Evolutionary conservation across 1,140 invertebrate species (phyloP), one percentile per base, ranked within the genome.

Genomic region (Macrosteles quadrilineatus): DNA sequence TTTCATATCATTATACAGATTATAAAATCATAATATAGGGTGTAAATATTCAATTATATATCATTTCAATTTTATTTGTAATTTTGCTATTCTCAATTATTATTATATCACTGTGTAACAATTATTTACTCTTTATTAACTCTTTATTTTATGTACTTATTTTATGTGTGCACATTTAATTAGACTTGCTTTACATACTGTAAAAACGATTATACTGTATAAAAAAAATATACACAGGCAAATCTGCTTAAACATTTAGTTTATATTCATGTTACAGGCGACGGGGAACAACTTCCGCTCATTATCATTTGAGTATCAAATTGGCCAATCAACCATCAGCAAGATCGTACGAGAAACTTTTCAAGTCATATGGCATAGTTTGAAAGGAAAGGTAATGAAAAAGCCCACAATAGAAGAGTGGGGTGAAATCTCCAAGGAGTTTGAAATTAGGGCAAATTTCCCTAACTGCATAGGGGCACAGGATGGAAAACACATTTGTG

Each of bases 401-500:
- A 25, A 29, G 69, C 70, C 69, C 25, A 69, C 40, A 43, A 69
- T 25, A 70, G 63, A 72, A 63, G 72, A 31, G 25, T 76, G 67
- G 67, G 36, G 50, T 57, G 40, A 21, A 65, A 71, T 67, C 25
- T 2, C 66, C 14, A 19, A 63, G 30, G 66, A 59, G 45, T 72
- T 69, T 64, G 67, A 65, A 32, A 19, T 17, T 36, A 62, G 21
- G 30, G 23, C 53, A 73, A 73, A 80, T 57, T 79, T 81, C 72
- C 79, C 79, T 59, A 72, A 78, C 65, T 77, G 74, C 36, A 40
- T 80, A 19, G 77, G 78, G 1, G 76, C 77, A 9, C 71, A 83
- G 1, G 80, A 82, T 70, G 79, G 81, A 1, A 82, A 81, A 30
- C 80, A 83, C 50, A 63, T 83, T 21, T 30, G 73, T 6, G 79